Evolutionary conservation across 2,113 vertebrate species (phyloP).

Genomic region (Dipodomys spectabilis): DNA sequence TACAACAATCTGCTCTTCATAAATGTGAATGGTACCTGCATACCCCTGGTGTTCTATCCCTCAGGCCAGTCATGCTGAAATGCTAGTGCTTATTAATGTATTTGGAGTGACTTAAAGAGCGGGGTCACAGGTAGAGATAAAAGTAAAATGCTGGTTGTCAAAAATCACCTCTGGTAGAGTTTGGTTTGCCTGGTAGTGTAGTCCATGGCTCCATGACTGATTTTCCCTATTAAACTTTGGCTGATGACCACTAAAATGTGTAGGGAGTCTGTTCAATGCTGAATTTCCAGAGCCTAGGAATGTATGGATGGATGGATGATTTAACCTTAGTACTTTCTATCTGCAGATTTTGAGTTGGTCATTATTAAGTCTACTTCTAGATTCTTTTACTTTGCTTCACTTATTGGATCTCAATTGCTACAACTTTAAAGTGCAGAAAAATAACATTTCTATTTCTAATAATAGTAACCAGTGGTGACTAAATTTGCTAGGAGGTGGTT

Average conservation of each 20-base stretch:
- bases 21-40: neutral
- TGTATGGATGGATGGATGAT: neutral
- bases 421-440: neutral
- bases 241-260: neutral
- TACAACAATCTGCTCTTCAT: neutral
- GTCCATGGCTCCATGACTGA: neutral
- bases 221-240: neutral
- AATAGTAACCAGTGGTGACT: neutral
- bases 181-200: neutral
- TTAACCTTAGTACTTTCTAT: neutral
- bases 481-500: neutral
- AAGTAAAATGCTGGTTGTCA: neutral
- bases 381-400: conserved; percentile 37
- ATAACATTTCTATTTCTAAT: neutral
- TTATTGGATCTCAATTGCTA: neutral
- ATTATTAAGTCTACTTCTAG: neutral
- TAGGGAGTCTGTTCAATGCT: neutral
- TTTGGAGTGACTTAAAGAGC: neutral
- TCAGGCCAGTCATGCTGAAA: neutral
- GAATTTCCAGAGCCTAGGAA: neutral
- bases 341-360: conserved; percentile 16
- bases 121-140: neutral
- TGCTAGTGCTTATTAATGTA: neutral
- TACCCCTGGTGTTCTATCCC: neutral
- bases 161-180: neutral